Evolutionary conservation across 2,113 vertebrate genomes (phyloP), one percentile per base, ranked within the genome.

Genomic region (Sinocyclocheilus grahami): DNA sequence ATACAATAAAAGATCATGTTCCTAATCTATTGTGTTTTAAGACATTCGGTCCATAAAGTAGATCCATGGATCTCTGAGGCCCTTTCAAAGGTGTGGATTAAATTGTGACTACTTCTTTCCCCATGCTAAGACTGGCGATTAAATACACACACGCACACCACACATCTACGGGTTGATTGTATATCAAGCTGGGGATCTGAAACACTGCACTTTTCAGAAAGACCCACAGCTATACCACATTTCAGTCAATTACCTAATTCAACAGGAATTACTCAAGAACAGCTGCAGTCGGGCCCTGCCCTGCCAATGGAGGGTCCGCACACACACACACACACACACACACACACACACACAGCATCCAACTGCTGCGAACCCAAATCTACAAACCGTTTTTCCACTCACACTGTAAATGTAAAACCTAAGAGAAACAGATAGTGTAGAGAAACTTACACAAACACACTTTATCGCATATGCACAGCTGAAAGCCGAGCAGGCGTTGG

Each of bases 221-320:
- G 48, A 62, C 77, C 65, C 51, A 85, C 51, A 77, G 27, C 71
- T 71, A 77, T 76, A 22, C 78, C 58, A 71, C 78, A 82, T 89
- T 90, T 85, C 1, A 88, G 53, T 77, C 80, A 86, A 91, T 91
- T 92, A 91, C 88, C 89, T 89, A 90, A 91, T 91, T 90, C 81
- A 71, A 69, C 42, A 88, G 86, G 92, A 92, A 92, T 92, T 90
- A 76, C 76, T 86, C 18, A 60, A 22, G 55, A 82, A 87, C 77
- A 84, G 86, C 88, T 90, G 87, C 89, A 89, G 88, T 74, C 42
- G 81, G 67, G 63, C 63, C 63, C 69, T 42, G 55, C 81, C 86
- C 90, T 76, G 65, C 33, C n/a, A 76, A 74, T n/a, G 77, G 33
- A 74, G 75, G 78, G 22, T 1, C 27, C 27, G 2, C 30, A 33